These are phyloP conservation scores for Engraulis encrasicolus DNA, from an alignment of 2,113 vertebrate genomes.

Conservation along the genomic window DNA sequence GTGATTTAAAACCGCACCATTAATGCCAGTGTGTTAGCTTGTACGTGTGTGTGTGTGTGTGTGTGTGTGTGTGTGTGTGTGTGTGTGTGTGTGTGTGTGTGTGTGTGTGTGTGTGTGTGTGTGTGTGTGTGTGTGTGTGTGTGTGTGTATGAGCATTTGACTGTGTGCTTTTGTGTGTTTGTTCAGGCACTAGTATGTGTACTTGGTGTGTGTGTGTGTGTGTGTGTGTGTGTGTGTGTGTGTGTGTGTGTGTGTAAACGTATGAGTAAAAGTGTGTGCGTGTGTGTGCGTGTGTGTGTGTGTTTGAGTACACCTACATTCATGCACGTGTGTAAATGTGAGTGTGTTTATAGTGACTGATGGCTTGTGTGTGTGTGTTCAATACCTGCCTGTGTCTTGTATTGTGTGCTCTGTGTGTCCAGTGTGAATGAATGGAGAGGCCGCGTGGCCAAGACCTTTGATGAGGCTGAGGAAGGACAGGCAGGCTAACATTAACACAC, in stretches of 20 bases:
- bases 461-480: neutral
- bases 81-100: neutral
- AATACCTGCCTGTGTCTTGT: neutral
- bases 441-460: neutral
- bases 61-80: no score
- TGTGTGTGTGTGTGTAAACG: no score
- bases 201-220: no score
- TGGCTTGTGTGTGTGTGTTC: neutral
- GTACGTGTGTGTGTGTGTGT: no score
- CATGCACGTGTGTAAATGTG: neutral
- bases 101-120: neutral
- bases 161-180: neutral
- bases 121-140: conserved; percentile 1
- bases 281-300: conserved; percentile 6
- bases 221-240: no score
- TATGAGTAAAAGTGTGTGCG: no score
- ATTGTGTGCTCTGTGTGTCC: neutral
- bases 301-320: neutral
- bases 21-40: no score
- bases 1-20: no score
- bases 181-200: neutral
- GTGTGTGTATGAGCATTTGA: neutral
- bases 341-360: neutral
- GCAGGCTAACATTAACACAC: no score
- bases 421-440: neutral